A percentile compares a stretch with the other conserved stretches of the same genome.
phyloP scores from a whole-genome alignment of 2,888 invertebrate species.

The Pandemis heparana region DNA sequence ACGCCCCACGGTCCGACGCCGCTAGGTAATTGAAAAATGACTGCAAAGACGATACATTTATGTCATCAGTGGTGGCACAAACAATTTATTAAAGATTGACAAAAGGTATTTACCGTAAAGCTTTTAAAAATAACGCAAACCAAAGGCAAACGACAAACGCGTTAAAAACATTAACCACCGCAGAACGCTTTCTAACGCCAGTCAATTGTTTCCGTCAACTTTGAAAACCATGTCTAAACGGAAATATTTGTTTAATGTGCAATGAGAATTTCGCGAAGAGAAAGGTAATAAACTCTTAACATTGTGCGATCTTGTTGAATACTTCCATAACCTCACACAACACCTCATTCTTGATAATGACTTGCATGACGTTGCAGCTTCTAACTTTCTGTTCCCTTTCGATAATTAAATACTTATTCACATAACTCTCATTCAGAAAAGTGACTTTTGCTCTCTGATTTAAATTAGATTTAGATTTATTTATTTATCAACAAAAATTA shows the following conservation, averaged over 20 bases:
- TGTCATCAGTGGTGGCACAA: conserved; percentile 45
- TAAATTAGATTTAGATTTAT: no score
- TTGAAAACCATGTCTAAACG: conserved; percentile 23
- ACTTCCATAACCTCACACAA: not conserved
- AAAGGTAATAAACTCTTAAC: conserved; percentile 4
- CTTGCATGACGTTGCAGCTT: not conserved
- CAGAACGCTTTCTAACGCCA: conserved; percentile 42
- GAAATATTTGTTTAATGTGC: conserved; percentile 21
- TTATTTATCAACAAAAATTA: no score
- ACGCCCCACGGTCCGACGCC: conserved; percentile 51
- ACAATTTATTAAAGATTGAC: conserved; percentile 49
- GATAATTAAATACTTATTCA: not conserved
- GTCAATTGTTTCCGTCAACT: conserved; percentile 34
- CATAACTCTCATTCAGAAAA: no score
- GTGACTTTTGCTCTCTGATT: no score
- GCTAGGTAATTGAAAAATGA: conserved; percentile 60
- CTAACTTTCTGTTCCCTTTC: not conserved
- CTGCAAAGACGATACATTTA: conserved; percentile 56
- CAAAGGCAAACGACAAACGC: not conserved
- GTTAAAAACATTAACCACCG: conserved; percentile 16
- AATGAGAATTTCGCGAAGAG: conserved; percentile 15
- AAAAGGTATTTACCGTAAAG: not conserved
- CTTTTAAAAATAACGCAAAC: not conserved
- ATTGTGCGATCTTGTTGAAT: not conserved
- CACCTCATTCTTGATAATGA: not conserved